Evolutionary conservation across 2,888 invertebrate genomes (phyloP), one percentile per base, ranked within the genome.

Genomic region (Rapana venosa): DNA sequence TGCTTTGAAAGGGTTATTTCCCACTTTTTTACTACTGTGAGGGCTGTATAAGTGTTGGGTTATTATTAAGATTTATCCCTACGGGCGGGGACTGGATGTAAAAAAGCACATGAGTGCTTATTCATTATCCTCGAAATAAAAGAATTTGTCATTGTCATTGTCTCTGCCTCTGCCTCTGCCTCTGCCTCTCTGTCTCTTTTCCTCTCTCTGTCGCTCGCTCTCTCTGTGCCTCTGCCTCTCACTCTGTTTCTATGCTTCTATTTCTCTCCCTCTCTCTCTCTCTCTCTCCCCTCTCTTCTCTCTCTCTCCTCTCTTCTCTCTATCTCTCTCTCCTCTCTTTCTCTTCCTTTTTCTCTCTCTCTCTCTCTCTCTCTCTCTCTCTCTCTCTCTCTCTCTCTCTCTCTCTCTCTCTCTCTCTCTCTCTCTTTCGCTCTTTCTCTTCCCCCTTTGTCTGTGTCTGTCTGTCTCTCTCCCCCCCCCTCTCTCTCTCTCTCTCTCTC

Each of bases 211-310:
- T 79, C 36, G 2, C 81, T 36, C 81, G 35, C 81, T 81, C 36
- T 36, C 36, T 81, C 81, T 81, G 30, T 81, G 20, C 36, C 36
- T 81, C 81, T 81, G 30, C 36, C 81, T 81, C 36, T 81, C 81
- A 36, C 36, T 81, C 81, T 81, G 30, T 81, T 22, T 81, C 81
- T 81, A 17, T 81, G 30, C 36, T 22, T 36, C 81, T 81, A 35
- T 81, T 47, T 83, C 83, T 83, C 47, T 83, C 58, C 58, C 30
- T 17, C 20, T 58, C 58, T 58, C 30, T 58, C 13, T 22, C 30
- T 84, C 84, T 84, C 30, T 30, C 30, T 30, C 30, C 56, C 17
- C 13, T 11, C n/a, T 11, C 47, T 5, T 8, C 13, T 26, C 22
- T 26, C 36, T 26, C 22, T 47, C 32, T 79, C 13, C 17, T 32